Percentiles rank a stretch among this genome's conserved stretches.
These are phyloP conservation scores for Papilio elwesi DNA, from an alignment of 2,888 invertebrate species.

Conservation along the genomic window DNA sequence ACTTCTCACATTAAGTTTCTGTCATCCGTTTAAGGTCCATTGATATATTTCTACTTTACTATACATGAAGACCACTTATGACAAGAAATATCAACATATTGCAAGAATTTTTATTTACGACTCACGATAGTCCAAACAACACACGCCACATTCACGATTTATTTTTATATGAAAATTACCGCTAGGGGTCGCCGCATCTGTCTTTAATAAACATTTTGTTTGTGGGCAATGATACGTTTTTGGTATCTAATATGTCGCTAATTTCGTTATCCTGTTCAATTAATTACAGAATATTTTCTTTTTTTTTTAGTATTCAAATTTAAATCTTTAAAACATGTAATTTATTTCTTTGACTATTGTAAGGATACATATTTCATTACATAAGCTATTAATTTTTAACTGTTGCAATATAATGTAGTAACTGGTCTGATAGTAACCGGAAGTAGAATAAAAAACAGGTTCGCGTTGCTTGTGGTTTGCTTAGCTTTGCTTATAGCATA, in stretches of 20 bases:
- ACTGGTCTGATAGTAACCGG: too few species aligned
- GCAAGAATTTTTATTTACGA: constrained; percentile 82
- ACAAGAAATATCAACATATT: constrained; percentile 62
- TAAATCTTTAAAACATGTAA: too few species aligned
- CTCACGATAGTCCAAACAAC: constrained; percentile 81
- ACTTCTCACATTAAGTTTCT: constrained; percentile 57
- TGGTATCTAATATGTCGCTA: not conserved
- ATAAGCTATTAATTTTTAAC: too few species aligned
- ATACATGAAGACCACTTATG: constrained; percentile 63
- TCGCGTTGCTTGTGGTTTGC: too few species aligned
- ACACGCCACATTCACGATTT: constrained; percentile 85
- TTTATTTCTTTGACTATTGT: too few species aligned
- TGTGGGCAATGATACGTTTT: constrained; percentile 24
- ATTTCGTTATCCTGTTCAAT: too few species aligned
- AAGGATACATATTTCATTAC: too few species aligned
- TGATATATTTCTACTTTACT: constrained; percentile 58
- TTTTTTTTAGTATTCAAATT: too few species aligned
- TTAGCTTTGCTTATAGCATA: not conserved
- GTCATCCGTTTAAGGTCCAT: constrained; percentile 55
- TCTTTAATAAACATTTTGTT: constrained; percentile 43
- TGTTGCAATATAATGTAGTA: too few species aligned
- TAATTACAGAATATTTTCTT: too few species aligned
- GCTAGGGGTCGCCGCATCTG: constrained; percentile 68
- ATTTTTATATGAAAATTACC: constrained; percentile 70
- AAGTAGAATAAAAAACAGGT: too few species aligned